Evolutionary conservation across 2,888 invertebrate genomes (phyloP), one percentile per base, ranked within the genome.

Genomic region (Drosophila flavopinicola): DNA sequence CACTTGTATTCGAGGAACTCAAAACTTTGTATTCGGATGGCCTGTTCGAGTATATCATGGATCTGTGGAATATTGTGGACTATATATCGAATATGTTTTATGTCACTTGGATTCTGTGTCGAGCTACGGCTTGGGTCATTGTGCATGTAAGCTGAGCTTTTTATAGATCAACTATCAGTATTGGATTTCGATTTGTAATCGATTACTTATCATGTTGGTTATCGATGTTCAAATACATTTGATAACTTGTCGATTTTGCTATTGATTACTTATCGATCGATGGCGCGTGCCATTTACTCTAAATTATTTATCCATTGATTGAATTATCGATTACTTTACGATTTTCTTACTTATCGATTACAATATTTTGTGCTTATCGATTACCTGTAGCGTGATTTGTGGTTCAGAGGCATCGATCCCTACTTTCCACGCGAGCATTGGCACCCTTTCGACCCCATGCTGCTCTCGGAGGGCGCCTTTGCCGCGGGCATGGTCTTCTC

Each of bases 41-140:
- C 0, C 91, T 99, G 6, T 92, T 95, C 77, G 98, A 98, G 75
- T 99, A 99, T 90, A 94, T 97, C 38, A 95, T 95, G 75, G 99
- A 99, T 91, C 93, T 99, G 71, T 99, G 99, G 99, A 99, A 99
- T 90, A 97, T 99, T 65, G 96, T 99, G 3, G 99, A 99, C 91
- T 99, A 99, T 90, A 96, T 98, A 83, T 99, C 99, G 6, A 99
- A 99, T 90, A 94, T 96, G 80, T 96, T 99, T 85, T 99, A 99
- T 90, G 95, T 99, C 17, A 95, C 97, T 35, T 99, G 99, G 94
- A 95, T 99, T 73, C 94, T 95, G 54, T 93, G 99, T 75, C 92
- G 99, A 70, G 93, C 96, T 52, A 95, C 98, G 0, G 95, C 99
- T 10, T 98, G 96, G 94, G 94, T 95, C 80, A 93, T 96, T 53